Evolutionary conservation across 2,888 invertebrate genomes (phyloP), one percentile per base, ranked within the genome.

Genomic region (Pseudococcus viburni): DNA sequence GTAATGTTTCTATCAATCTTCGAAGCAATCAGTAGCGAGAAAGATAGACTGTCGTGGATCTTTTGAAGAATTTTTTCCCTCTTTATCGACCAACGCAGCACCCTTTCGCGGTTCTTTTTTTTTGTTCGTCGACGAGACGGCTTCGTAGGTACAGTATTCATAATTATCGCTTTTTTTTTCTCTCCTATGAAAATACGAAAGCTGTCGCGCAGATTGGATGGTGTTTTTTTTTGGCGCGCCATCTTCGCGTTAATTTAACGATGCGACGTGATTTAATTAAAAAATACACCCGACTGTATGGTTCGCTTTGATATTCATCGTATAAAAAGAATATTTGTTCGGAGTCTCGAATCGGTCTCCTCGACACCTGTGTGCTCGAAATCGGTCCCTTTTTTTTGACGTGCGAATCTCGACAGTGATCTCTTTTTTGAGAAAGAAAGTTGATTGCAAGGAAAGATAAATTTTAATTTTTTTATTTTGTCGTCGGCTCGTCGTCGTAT

Each of bases 1-100:
- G 59, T 59, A 59, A 59, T 59, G 59, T 59, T 59, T 59, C 59
- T 59, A 59, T 59, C 59, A 59, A 59, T 59, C 59, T 59, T 59
- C 59, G 59, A 59, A 59, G 59, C 59, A 59, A 59, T 59, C 59
- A 59, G 59, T 59, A 7, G 59, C n/a, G 59, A 59, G 19, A 59
- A 59, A 59, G 59, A 59, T 59, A 59, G n/a, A 59, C 59, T 19
- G 59, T 19, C 59, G 19, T 8, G 59, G 17, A 17, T 59, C 59
- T 59, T 59, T 59, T 59, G 59, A 59, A 59, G 59, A 19, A 59
- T 55, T 55, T 55, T 59, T 59, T 19, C 59, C 59, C 59, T 59
- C 59, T 59, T 59, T 59, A 19, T 59, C 19, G 19, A 7, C 59
- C 19, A n/a, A 19, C 7, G 2, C 59, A 19, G 19, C 19, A 59